Percentiles rank a stretch among this genome's conserved stretches.
Evolutionary conservation across 2,113 vertebrate genomes (phyloP).

Genomic region (Oncorhynchus mykiss): DNA sequence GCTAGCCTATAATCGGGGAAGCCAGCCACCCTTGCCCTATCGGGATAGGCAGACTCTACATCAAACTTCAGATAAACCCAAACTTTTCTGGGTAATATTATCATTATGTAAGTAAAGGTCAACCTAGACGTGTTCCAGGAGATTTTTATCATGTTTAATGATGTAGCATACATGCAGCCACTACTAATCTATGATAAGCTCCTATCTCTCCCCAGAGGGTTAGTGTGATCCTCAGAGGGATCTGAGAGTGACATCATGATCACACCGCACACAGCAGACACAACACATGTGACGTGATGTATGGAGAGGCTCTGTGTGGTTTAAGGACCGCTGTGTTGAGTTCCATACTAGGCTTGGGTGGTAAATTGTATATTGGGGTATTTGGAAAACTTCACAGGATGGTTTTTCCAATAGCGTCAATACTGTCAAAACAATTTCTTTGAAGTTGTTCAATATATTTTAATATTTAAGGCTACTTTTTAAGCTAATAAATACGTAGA

Average conservation of each 20-base stretch:
- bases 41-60: background rate
- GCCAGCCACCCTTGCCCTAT: too few relatives aligned
- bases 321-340: background rate
- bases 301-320: background rate
- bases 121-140: background rate
- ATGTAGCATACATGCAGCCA: background rate
- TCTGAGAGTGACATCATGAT: background rate
- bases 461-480: too few relatives aligned
- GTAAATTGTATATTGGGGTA: too few relatives aligned
- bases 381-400: too few relatives aligned
- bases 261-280: background rate
- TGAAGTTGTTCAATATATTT: too few relatives aligned
- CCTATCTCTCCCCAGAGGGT: background rate
- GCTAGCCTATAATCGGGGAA: background rate
- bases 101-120: conserved; percentile 1
- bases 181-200: conserved; percentile 3
- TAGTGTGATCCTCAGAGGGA: background rate
- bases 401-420: too few relatives aligned
- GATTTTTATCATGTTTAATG: background rate
- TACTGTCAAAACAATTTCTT: too few relatives aligned
- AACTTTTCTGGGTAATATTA: background rate
- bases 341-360: background rate
- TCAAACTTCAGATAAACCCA: background rate
- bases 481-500: too few relatives aligned
- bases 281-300: background rate